These are phyloP conservation scores for Pantala flavescens DNA, from an alignment of 1,140 invertebrate species.

Conservation along the genomic window DNA sequence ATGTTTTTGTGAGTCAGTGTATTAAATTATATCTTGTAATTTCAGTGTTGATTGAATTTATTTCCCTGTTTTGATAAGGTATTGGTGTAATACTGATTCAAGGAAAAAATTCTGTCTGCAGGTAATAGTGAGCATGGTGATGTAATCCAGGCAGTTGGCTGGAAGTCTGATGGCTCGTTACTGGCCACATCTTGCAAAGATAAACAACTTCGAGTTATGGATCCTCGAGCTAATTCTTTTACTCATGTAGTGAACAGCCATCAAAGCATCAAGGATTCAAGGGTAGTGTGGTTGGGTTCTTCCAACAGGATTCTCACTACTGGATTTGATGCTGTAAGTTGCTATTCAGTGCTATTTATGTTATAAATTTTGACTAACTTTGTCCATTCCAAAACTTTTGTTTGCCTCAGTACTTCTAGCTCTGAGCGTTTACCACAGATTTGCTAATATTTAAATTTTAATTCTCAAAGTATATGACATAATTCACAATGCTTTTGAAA, in stretches of 20 bases:
- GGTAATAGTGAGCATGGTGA: conserved; percentile 68
- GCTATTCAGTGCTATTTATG: neutral
- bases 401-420: too few relatives aligned
- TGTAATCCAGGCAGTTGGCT: conserved; percentile 72
- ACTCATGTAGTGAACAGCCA: conserved; percentile 63
- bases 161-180: conserved; percentile 70
- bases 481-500: too few relatives aligned
- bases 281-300: conserved; percentile 79
- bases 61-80: too few relatives aligned
- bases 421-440: too few relatives aligned
- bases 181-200: conserved; percentile 70
- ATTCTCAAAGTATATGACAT: too few relatives aligned
- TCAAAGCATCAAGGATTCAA: conserved; percentile 80
- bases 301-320: conserved; percentile 72
- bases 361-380: conserved; percentile 14
- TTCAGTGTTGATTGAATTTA: too few relatives aligned
- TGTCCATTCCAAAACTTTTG: neutral
- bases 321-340: conserved; percentile 44
- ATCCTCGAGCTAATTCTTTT: conserved; percentile 54
- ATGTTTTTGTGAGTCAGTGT: too few relatives aligned
- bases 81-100: too few relatives aligned
- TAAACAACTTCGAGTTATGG: conserved; percentile 68
- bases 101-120: conserved; percentile 29
- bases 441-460: too few relatives aligned
- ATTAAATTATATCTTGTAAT: too few relatives aligned